A percentile compares a stretch with the other conserved stretches of the same genome.
Evolutionary conservation across 2,113 vertebrate genomes (phyloP).

Genomic region (Lycaon pictus): DNA sequence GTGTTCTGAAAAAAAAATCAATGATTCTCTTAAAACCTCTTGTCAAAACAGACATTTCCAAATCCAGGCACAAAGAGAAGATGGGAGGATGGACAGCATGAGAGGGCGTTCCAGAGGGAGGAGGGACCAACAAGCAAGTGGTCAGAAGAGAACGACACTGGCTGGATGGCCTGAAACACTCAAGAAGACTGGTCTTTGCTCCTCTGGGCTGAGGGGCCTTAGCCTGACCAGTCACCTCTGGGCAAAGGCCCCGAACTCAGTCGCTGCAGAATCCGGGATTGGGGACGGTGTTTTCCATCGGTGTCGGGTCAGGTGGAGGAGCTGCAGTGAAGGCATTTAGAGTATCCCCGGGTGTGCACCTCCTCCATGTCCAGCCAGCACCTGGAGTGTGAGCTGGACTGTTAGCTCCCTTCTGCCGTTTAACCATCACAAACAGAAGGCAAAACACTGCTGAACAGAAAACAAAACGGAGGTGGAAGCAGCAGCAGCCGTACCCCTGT

Average conservation of each 20-base stretch:
- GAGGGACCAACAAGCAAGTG: too few relatives aligned
- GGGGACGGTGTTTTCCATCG: background rate
- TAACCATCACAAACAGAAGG: background rate
- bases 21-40: background rate
- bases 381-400: fast-evolving
- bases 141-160: fast-evolving
- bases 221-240: background rate
- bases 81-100: fast-evolving
- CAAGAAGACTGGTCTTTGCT: background rate
- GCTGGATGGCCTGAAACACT: fast-evolving
- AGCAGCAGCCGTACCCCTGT: background rate
- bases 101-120: fast-evolving
- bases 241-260: too few relatives aligned
- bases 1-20: background rate
- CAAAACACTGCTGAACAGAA: background rate
- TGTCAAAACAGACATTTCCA: background rate
- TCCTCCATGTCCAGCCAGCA: background rate
- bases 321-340: fast-evolving
- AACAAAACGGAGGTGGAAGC: background rate
- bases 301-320: background rate
- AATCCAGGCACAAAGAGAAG: background rate
- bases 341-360: too few relatives aligned
- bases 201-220: background rate
- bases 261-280: too few relatives aligned
- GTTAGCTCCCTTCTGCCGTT: background rate